Percentiles rank a stretch among this genome's conserved stretches.
phyloP scores from a whole-genome alignment of 2,797 vertebrate genomes.

The Valencia hispanica region DNA sequence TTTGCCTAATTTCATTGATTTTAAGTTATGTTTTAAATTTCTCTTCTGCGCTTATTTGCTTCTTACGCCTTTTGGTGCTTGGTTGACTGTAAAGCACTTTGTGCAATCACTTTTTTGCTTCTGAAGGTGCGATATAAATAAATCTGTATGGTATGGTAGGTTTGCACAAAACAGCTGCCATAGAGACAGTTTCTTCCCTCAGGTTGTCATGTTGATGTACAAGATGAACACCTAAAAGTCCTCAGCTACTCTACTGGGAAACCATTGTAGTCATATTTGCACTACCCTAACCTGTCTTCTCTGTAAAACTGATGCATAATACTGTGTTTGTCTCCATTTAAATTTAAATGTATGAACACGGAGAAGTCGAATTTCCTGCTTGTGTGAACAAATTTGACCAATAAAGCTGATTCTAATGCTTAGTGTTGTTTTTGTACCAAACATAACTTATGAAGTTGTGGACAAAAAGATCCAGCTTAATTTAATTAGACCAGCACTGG shows the following conservation, averaged over 20 bases:
- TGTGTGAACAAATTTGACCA: neutral
- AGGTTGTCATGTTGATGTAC: no score
- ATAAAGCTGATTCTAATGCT: neutral
- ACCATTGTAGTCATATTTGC: neutral
- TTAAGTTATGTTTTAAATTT: no score
- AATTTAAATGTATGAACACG: neutral
- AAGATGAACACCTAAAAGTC: no score
- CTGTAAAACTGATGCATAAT: neutral
- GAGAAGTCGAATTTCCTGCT: neutral
- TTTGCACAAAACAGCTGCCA: no score
- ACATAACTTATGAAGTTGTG: neutral
- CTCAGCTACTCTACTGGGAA: no score
- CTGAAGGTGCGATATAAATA: no score
- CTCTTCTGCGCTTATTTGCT: no score
- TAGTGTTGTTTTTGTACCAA: neutral
- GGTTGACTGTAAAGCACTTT: no score
- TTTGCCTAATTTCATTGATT: no score
- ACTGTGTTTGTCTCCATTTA: neutral
- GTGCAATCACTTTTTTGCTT: no score
- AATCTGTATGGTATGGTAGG: no score
- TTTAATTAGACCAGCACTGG: neutral
- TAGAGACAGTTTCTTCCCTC: neutral
- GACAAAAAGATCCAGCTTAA: neutral
- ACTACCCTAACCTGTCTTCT: neutral
- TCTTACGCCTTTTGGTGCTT: no score